A percentile compares a stretch with the other conserved stretches of the same genome.
Evolutionary conservation across 2,113 vertebrate species (phyloP).

Genomic region (Paedocypris sp.): DNA sequence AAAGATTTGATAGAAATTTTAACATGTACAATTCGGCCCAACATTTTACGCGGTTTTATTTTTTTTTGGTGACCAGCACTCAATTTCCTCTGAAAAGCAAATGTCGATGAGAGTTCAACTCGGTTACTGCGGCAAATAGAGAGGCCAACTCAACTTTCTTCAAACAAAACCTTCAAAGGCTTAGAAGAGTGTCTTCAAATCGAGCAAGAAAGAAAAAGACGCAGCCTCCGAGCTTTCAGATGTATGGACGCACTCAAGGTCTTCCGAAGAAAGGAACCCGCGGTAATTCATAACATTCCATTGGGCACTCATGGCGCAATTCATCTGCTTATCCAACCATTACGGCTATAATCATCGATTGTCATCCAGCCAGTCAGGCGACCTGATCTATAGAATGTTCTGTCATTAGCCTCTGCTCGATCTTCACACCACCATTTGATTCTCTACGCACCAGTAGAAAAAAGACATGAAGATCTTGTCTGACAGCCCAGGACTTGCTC

Average conservation of each 20-base stretch:
- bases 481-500: slow-evolving; percentile 6
- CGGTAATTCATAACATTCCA: slow-evolving; percentile 31
- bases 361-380: slow-evolving; percentile 41
- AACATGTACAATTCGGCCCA: neutral
- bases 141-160: slow-evolving; percentile 11
- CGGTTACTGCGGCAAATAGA: slow-evolving; percentile 10
- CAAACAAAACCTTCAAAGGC: slow-evolving; percentile 27
- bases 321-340: slow-evolving; percentile 46
- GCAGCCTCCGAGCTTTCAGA: neutral
- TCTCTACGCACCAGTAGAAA: slow-evolving; percentile 46
- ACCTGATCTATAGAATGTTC: slow-evolving; percentile 44
- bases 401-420: slow-evolving; percentile 45
- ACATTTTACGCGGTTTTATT: neutral
- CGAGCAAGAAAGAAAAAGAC: slow-evolving; percentile 5
- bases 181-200: slow-evolving; percentile 14
- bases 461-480: slow-evolving; percentile 19
- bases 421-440: slow-evolving; percentile 21
- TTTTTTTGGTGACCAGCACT: slow-evolving; percentile 10
- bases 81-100: neutral
- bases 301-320: no score
- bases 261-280: slow-evolving; percentile 39
- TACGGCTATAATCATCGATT: slow-evolving; percentile 51
- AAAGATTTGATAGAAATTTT: neutral
- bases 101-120: slow-evolving; percentile 10
- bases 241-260: slow-evolving; percentile 26